Evolutionary conservation across 2,888 invertebrate genomes (phyloP), one percentile per base, ranked within the genome.

Genomic region (Platycheirus rosarum): DNA sequence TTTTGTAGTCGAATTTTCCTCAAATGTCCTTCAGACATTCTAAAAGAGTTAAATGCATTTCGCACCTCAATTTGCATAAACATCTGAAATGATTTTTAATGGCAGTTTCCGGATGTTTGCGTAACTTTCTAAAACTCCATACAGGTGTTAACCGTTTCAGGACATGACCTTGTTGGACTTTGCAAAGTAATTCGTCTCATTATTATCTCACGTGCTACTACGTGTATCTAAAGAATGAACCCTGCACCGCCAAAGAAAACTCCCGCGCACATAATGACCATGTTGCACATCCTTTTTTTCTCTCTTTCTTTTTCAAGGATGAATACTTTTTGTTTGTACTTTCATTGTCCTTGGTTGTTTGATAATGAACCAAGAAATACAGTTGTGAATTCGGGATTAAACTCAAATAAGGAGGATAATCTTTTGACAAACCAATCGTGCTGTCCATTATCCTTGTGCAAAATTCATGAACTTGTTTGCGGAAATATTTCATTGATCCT

Each of bases 401-500:
- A 48, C 46, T 32, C 65, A 60, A 65, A 60, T 66, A 49, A 77
- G 77, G 11, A 62, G 76, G 76, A 82, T 82, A 66, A 82, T 82
- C 80, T 62, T 18, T 14, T 57, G 76, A 76, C 80, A 76, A 82
- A 48, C 76, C 76, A 82, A 82, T 82, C 71, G 76, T 66, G 69
- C 49, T 65, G 46, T 65, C 37, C 53, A 16, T 57, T 60, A 32
- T 68, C 62, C 20, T 48, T 71, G 63, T 77, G 71, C 77, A 60
- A 71, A 71, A 62, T 26, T 42, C 13, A 16, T 51, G 14, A 49
- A 63, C 37, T 68, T 80, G 76, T 82, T 82, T 82, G 80, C 80
- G 76, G 80, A 82, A 82, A 62, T 71, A 68, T 82, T 82, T 71
- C 76, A 71, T 82, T 76, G 80, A 76, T 76, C 80, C 70, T 48